Conservation (phyloP, 2,797 vertebrate species). For the Apodemus agrarius region DNA sequence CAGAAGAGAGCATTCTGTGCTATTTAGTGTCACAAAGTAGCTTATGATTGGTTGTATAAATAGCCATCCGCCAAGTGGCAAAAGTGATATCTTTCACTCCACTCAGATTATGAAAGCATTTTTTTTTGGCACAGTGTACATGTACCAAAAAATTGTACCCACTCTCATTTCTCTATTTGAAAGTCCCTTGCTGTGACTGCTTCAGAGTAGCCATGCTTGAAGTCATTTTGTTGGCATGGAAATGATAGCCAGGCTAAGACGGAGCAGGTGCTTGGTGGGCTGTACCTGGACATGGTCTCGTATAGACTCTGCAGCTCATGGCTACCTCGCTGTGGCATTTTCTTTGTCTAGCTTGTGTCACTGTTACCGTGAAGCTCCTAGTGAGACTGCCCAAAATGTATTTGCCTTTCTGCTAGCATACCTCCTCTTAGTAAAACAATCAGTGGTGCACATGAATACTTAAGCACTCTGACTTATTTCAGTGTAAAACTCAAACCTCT, state of each 20-base stretch:
- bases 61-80: neutral
- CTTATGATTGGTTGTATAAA: constrained; percentile 17
- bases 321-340: neutral
- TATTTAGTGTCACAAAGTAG: constrained; percentile 6
- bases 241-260: neutral
- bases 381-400: neutral
- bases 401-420: neutral
- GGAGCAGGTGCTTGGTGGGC: neutral
- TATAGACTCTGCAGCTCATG: neutral
- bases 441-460: constrained; percentile 4
- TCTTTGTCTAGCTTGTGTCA: neutral
- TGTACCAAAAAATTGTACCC: neutral
- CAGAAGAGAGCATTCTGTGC: constrained; percentile 16
- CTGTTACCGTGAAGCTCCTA: neutral
- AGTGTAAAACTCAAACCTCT: neutral
- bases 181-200: neutral
- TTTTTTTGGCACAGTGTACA: neutral
- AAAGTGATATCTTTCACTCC: neutral
- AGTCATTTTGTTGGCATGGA: constrained; percentile 25
- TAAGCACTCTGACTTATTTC: neutral
- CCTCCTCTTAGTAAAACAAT: neutral
- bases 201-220: neutral
- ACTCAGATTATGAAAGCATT: neutral
- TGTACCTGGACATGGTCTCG: neutral
- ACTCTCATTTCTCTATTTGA: neutral